A percentile compares a stretch with the other conserved stretches of the same genome.
Evolutionary conservation across 1,140 invertebrate genomes (phyloP).

Genomic region (Pomacea maculata): DNA sequence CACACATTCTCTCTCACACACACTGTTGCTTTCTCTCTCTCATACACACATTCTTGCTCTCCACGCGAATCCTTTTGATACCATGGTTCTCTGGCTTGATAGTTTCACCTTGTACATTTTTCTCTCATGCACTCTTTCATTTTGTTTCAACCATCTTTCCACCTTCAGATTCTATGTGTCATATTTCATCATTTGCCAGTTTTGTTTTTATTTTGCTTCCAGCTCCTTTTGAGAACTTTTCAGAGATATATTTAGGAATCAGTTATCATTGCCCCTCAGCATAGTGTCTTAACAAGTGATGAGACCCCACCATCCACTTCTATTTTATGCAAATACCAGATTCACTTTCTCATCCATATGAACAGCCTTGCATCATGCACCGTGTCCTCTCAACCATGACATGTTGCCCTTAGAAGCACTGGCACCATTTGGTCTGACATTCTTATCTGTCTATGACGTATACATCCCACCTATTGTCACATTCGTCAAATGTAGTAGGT

Average conservation of each 20-base stretch:
- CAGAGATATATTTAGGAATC: neutral
- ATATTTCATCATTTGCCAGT: neutral
- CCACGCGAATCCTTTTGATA: neutral
- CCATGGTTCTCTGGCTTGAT: neutral
- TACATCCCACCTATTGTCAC: neutral
- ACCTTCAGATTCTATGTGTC: too few species aligned
- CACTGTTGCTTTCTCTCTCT: neutral
- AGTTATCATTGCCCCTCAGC: too few species aligned
- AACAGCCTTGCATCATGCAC: too few species aligned
- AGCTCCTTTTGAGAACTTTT: neutral
- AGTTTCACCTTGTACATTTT: neutral
- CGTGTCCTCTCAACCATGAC: neutral
- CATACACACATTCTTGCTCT: constrained; percentile 10
- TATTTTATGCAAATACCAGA: too few species aligned
- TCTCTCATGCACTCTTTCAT: neutral
- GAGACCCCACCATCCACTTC: too few species aligned
- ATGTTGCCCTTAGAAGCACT: neutral
- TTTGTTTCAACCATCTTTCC: neutral
- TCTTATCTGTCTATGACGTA: neutral
- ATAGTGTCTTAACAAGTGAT: too few species aligned
- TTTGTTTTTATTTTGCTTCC: neutral
- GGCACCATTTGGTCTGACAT: neutral
- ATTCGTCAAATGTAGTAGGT: neutral
- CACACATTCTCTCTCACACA: constrained; percentile 13
- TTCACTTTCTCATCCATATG: too few species aligned